Conservation (phyloP, 2,797 vertebrate species). For the Sebastes melanostomus region DNA sequence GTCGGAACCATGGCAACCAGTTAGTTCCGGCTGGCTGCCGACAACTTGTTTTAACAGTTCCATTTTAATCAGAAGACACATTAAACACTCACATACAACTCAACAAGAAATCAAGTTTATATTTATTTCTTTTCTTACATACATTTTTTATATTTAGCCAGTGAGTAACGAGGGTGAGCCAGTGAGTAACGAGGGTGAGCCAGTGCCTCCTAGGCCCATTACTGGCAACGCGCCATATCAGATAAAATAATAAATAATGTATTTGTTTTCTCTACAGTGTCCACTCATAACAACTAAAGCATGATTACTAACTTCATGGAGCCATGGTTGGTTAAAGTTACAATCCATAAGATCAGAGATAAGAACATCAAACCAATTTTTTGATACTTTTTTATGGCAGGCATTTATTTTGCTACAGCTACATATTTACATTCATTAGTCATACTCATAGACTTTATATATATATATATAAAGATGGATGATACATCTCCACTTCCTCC, state of each 20-base stretch:
- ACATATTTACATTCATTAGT: background rate
- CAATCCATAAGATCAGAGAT: too few relatives aligned
- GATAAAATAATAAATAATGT: background rate
- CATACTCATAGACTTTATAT: background rate
- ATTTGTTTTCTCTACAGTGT: background rate
- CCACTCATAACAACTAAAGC: fast-evolving
- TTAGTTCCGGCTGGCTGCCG: background rate
- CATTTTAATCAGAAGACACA: background rate
- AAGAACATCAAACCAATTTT: background rate
- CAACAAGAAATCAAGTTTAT: background rate
- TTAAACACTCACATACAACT: background rate
- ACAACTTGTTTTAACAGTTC: background rate
- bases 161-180: background rate
- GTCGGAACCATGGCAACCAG: background rate
- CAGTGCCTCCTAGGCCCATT: background rate
- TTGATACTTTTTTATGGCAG: too few relatives aligned
- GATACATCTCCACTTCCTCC: too few relatives aligned
- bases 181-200: background rate
- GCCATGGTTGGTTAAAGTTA: background rate
- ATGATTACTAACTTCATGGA: too few relatives aligned
- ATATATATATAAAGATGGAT: too few relatives aligned
- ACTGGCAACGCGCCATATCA: too few relatives aligned
- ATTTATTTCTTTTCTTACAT: background rate
- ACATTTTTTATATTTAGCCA: background rate
- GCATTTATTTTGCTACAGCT: background rate